phyloP scores from a whole-genome alignment of 1,140 invertebrate genomes.

The Drosophila obscura region DNA sequence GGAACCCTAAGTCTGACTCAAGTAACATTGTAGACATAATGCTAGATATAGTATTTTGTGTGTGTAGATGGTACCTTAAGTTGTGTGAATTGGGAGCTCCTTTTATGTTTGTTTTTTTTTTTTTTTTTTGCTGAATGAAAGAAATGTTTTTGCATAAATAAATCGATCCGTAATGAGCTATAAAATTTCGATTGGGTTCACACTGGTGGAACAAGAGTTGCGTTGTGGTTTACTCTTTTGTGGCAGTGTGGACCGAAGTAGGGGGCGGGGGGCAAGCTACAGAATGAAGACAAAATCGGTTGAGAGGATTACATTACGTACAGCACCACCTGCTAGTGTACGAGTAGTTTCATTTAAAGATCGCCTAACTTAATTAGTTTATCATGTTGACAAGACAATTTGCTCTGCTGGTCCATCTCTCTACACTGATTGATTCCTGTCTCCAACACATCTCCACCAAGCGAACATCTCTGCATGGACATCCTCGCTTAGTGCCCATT shows the following conservation, averaged over 20 bases:
- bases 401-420: constrained; percentile 14
- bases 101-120: background rate
- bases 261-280: constrained; percentile 18
- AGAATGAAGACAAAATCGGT: constrained; percentile 10
- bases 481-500: background rate
- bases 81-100: constrained; percentile 50
- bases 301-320: background rate
- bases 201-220: background rate
- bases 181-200: background rate
- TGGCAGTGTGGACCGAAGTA: background rate
- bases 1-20: constrained; percentile 60
- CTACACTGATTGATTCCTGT: background rate
- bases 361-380: constrained; percentile 21
- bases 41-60: constrained; percentile 22
- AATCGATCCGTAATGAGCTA: constrained; percentile 19
- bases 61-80: constrained; percentile 45
- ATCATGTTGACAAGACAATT: constrained; percentile 33
- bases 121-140: constrained; percentile 19
- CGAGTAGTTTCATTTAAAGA: background rate
- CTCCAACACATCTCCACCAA: constrained; percentile 5
- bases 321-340: too few relatives aligned
- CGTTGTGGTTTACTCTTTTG: background rate
- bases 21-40: constrained; percentile 34
- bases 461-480: constrained; percentile 2
- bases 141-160: constrained; percentile 52